phyloP scores from a whole-genome alignment of 2,797 vertebrate species.

The Brachymystax lenok region DNA sequence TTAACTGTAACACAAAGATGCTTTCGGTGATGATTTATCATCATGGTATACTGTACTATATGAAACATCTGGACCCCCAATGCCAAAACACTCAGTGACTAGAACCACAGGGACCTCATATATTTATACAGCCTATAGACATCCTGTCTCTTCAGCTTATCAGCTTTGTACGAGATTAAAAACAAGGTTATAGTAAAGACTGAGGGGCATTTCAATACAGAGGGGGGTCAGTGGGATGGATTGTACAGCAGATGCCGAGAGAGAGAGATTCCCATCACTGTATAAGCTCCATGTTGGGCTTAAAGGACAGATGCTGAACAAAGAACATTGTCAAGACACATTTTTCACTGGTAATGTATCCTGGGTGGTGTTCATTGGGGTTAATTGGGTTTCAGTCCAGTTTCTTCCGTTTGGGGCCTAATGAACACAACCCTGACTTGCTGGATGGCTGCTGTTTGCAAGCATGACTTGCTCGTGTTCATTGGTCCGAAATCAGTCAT shows the following conservation, averaged over 20 bases:
- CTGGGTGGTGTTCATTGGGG: not conserved
- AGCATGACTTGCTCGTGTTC: conserved; percentile 6
- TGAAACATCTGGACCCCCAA: conserved; percentile 7
- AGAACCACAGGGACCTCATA: not conserved
- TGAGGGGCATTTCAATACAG: not conserved
- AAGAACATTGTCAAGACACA: not conserved
- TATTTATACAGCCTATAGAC: not conserved
- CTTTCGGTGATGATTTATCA: not conserved
- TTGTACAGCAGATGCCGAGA: not conserved
- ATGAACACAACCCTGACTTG: conserved; percentile 1
- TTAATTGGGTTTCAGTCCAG: not conserved
- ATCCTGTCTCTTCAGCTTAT: not conserved
- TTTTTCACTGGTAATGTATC: not conserved
- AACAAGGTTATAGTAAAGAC: conserved; percentile 7
- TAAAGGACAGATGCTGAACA: not conserved
- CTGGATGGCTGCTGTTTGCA: not conserved
- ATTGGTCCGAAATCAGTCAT: conserved; percentile 5
- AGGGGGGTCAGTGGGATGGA: not conserved
- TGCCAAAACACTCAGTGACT: not conserved
- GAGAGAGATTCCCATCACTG: not conserved
- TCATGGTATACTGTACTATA: not conserved
- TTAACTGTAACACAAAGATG: conserved; percentile 17
- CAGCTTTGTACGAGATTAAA: conserved; percentile 12
- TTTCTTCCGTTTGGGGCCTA: not conserved
- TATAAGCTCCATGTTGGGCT: conserved; percentile 11